Percentiles rank a stretch among this genome's conserved stretches.
Evolutionary conservation across 2,113 vertebrate genomes (phyloP).

Genomic region (Melanerpes aurifrons): DNA sequence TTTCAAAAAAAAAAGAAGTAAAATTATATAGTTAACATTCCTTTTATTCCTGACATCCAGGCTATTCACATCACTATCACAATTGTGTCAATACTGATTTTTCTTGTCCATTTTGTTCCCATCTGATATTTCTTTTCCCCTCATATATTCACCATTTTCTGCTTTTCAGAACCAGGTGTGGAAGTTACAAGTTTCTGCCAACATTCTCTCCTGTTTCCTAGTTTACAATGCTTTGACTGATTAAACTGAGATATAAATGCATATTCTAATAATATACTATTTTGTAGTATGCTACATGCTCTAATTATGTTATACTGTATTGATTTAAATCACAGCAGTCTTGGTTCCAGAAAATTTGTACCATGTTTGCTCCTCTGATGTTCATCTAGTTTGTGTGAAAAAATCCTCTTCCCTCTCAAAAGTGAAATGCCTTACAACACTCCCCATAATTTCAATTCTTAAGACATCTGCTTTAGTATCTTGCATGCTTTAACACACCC

Average conservation of each 20-base stretch:
- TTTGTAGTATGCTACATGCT: not conserved
- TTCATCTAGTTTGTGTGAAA: not conserved
- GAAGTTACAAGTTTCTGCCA: not conserved
- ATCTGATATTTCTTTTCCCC: not conserved
- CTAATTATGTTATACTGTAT: not conserved
- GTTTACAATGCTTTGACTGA: not conserved
- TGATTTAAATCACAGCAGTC: not conserved
- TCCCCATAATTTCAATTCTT: conserved; percentile 26
- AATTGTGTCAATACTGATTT: not conserved
- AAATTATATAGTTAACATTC: not conserved
- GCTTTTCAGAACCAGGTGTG: not conserved
- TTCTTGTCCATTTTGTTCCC: not conserved
- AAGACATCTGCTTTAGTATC: conserved; percentile 56
- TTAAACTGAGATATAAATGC: not conserved
- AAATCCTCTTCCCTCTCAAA: not conserved
- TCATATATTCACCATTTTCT: not conserved
- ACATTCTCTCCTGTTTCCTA: not conserved
- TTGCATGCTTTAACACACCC: conserved; percentile 52
- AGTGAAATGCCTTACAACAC: not conserved
- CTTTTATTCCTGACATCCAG: not conserved
- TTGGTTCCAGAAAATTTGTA: not conserved
- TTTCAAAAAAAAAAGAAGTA: not conserved
- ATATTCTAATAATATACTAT: not conserved
- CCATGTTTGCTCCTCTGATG: fast-evolving
- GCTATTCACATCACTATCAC: not conserved